phyloP scores from a whole-genome alignment of 2,888 invertebrate genomes.

The Amiota mariae region DNA sequence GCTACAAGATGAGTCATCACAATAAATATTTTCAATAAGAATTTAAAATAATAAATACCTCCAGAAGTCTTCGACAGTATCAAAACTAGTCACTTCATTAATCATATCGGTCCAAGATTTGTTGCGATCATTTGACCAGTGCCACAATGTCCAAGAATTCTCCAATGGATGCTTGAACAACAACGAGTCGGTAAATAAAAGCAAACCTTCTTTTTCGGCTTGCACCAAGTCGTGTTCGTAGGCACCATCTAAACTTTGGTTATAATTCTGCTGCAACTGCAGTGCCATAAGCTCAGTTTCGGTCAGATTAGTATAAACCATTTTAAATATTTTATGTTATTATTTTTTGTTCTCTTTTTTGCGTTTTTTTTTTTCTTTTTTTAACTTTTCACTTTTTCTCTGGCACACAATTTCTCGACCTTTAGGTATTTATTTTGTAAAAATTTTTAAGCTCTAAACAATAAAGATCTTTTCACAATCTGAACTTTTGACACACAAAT shows the following conservation, averaged over 20 bases:
- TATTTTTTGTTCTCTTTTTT: neutral
- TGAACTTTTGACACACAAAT: neutral
- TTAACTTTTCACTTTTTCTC: neutral
- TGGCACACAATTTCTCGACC: neutral
- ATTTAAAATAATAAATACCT: constrained; percentile 41
- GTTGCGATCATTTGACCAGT: constrained; percentile 90
- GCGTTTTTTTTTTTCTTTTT: neutral
- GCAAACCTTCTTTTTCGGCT: constrained; percentile 38
- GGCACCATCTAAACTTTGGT: constrained; percentile 40
- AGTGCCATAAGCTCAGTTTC: neutral
- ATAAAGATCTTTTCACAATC: neutral
- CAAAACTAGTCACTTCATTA: constrained; percentile 92
- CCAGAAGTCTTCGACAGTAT: constrained; percentile 99
- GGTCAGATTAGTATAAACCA: neutral
- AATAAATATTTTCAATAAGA: neutral
- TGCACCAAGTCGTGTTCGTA: neutral
- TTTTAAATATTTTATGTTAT: neutral
- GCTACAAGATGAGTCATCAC: constrained; percentile 73
- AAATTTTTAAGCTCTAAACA: neutral
- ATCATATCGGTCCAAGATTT: constrained; percentile 93
- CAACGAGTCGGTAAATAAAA: constrained; percentile 75
- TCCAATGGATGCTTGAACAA: constrained; percentile 91
- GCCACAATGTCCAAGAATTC: constrained; percentile 97
- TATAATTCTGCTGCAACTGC: constrained; percentile 35
- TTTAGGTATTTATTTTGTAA: neutral